These are phyloP conservation scores for Tetraneura akinire DNA, from an alignment of 1,140 invertebrate species.

Conservation along the genomic window DNA sequence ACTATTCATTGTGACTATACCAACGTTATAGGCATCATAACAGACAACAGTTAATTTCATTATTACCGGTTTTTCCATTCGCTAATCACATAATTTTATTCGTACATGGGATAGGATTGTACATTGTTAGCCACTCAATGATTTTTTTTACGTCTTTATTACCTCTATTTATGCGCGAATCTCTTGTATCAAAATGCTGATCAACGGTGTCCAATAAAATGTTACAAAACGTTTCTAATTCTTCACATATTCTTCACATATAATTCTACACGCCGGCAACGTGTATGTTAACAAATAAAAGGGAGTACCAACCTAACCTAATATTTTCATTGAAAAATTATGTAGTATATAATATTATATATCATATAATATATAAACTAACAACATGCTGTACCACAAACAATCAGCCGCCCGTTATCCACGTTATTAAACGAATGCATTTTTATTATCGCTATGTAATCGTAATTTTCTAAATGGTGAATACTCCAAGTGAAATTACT, in stretches of 20 bases:
- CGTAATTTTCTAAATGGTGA: too few species aligned
- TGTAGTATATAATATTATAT: slow-evolving; percentile 1
- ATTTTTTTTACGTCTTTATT: too few species aligned
- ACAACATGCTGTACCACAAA: not conserved
- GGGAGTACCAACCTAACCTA: not conserved
- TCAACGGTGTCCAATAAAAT: not conserved
- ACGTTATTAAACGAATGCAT: too few species aligned
- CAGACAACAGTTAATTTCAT: not conserved
- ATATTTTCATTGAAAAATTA: not conserved
- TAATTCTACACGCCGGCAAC: not conserved
- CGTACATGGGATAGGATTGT: too few species aligned
- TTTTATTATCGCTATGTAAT: too few species aligned
- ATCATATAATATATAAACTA: not conserved
- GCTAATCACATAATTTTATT: too few species aligned
- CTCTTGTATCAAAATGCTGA: not conserved
- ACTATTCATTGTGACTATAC: too few species aligned
- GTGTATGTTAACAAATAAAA: slow-evolving; percentile 1
- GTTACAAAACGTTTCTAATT: not conserved
- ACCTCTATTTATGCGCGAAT: not conserved
- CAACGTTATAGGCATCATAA: not conserved
- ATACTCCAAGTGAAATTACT: too few species aligned
- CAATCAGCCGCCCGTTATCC: not conserved
- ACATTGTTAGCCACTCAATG: not conserved
- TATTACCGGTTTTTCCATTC: too few species aligned
- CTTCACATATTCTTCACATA: slow-evolving; percentile 6